Conservation (phyloP, 2,113 vertebrate genomes). For the Pholis gunnellus region DNA sequence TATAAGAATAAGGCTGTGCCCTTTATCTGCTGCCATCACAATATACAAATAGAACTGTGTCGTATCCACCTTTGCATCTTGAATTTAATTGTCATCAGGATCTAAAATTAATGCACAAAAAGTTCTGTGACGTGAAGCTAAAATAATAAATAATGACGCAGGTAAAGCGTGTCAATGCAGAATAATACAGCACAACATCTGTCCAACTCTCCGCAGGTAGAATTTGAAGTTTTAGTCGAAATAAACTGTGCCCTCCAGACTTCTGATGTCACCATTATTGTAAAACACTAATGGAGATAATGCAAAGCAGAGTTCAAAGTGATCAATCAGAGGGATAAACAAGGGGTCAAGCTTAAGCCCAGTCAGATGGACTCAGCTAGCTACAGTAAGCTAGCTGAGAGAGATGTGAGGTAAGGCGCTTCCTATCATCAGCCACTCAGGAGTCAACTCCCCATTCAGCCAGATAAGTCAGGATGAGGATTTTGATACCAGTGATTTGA, state of each 20-base stretch:
- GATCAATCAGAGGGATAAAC: slow-evolving; percentile 73
- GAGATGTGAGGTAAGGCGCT: slow-evolving; percentile 58
- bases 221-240: not conserved
- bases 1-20: not conserved
- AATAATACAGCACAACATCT: not conserved
- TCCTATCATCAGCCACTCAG: slow-evolving; percentile 65
- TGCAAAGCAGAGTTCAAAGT: slow-evolving; percentile 67
- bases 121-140: not conserved
- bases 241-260: not conserved
- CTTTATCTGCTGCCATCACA: not conserved
- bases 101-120: not conserved
- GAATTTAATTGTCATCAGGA: not conserved
- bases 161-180: not conserved
- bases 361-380: slow-evolving; percentile 61
- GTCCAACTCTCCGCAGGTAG: not conserved
- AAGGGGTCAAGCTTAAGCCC: slow-evolving; percentile 73
- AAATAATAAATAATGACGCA: not conserved
- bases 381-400: slow-evolving; percentile 57
- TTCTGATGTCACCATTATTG: slow-evolving; percentile 26
- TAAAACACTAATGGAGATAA: slow-evolving; percentile 43
- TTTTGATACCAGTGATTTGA: slow-evolving; percentile 41
- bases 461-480: slow-evolving; percentile 23
- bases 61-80: not conserved
- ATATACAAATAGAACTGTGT: not conserved
- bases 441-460: slow-evolving; percentile 52